A percentile compares a stretch with the other conserved stretches of the same genome.
Conservation (phyloP, 2,888 invertebrate species). For the Drosophila atroscutellata region DNA sequence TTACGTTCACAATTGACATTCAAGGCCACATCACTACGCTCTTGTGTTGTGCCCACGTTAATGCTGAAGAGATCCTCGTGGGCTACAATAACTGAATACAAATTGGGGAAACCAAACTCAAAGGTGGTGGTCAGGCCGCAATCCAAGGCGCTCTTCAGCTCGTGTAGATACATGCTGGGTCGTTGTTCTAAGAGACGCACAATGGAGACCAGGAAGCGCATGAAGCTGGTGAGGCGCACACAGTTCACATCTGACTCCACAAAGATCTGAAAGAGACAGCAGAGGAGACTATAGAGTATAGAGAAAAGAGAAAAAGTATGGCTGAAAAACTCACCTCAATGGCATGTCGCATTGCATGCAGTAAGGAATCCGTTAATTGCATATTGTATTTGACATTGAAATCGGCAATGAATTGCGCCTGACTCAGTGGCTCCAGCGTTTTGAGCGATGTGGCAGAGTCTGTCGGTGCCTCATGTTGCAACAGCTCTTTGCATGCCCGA, state of each 20-base stretch:
- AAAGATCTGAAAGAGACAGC: conserved; percentile 65
- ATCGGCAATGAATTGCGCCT: conserved; percentile 74
- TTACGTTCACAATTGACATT: conserved; percentile 81
- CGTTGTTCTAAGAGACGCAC: conserved; percentile 82
- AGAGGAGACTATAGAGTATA: neutral
- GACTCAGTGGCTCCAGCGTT: conserved; percentile 48
- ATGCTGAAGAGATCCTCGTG: conserved; percentile 83
- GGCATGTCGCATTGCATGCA: conserved; percentile 84
- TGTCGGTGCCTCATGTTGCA: conserved; percentile 39
- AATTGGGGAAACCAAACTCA: conserved; percentile 83
- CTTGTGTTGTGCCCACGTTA: conserved; percentile 75
- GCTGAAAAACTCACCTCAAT: conserved; percentile 76
- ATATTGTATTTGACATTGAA: conserved; percentile 78
- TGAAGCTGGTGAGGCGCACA: conserved; percentile 79
- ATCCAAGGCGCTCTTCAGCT: conserved; percentile 80
- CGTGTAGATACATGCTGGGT: conserved; percentile 76
- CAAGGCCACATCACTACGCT: conserved; percentile 81
- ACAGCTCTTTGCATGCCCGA: conserved; percentile 78
- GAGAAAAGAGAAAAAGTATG: neutral
- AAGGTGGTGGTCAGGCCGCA: conserved; percentile 80
- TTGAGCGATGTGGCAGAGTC: neutral
- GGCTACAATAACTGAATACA: conserved; percentile 81
- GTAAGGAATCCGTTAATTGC: conserved; percentile 69
- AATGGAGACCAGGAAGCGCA: conserved; percentile 81
- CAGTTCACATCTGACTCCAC: conserved; percentile 55